Conservation (phyloP, 2,888 invertebrate species). For the Chrysolina oricalcia region DNA sequence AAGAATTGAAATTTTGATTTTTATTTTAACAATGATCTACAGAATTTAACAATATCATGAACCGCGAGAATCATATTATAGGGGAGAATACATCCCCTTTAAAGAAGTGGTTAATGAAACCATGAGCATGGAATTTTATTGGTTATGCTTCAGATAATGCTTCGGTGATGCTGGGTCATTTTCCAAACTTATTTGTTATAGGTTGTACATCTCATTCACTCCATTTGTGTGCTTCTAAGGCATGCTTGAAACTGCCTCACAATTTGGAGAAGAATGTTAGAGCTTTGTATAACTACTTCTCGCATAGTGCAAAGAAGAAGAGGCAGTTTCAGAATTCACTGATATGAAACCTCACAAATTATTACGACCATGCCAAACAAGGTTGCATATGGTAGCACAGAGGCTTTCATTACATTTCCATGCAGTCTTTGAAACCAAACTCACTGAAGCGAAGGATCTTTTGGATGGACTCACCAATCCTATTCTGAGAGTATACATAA, state of each 20-base stretch:
- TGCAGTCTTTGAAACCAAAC: background rate
- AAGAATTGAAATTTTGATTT: too few species aligned
- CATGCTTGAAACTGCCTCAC: slow-evolving; percentile 16
- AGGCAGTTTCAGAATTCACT: slow-evolving; percentile 7
- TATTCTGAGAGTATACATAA: slow-evolving; percentile 6
- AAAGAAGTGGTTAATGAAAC: too few species aligned
- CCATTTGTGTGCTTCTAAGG: slow-evolving; percentile 26
- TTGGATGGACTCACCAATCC: slow-evolving; percentile 13
- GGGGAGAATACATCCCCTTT: too few species aligned
- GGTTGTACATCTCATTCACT: slow-evolving; percentile 23
- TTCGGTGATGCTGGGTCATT: slow-evolving; percentile 17
- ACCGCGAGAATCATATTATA: too few species aligned
- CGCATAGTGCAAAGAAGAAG: slow-evolving; percentile 29
- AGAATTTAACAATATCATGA: too few species aligned
- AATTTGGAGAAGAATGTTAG: slow-evolving; percentile 12
- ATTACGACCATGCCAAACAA: slow-evolving; percentile 27
- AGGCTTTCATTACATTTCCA: slow-evolving; percentile 6
- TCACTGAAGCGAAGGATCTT: background rate
- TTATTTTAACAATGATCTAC: too few species aligned
- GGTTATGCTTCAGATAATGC: slow-evolving; percentile 26
- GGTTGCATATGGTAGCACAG: slow-evolving; percentile 11
- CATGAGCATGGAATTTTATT: too few species aligned
- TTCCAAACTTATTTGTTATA: slow-evolving; percentile 22
- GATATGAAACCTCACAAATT: slow-evolving; percentile 23
- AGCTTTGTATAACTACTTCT: slow-evolving; percentile 25